A percentile compares a stretch with the other conserved stretches of the same genome.
Conservation (phyloP, 2,113 vertebrate species). For the Holacanthus passer region DNA sequence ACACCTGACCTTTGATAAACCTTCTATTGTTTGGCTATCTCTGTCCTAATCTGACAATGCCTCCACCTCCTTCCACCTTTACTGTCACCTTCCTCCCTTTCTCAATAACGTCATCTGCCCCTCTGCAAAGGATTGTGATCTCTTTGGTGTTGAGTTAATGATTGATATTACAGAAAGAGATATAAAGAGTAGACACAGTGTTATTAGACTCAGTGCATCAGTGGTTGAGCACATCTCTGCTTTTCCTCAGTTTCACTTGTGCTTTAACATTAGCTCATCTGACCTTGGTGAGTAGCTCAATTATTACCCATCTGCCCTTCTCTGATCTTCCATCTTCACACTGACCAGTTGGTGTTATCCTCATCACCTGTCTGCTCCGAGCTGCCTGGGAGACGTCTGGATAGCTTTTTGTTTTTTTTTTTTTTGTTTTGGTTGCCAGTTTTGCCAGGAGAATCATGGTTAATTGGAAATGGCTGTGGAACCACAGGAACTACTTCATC, state of each 20-base stretch:
- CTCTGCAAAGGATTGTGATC: slow-evolving; percentile 27
- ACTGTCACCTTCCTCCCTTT: slow-evolving; percentile 15
- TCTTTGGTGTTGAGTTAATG: slow-evolving; percentile 78
- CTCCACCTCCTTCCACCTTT: slow-evolving; percentile 16
- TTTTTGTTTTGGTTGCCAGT: neutral
- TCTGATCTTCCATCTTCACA: neutral
- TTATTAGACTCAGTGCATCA: neutral
- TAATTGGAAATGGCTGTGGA: slow-evolving; percentile 75
- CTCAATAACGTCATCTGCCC: slow-evolving; percentile 8
- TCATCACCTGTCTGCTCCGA: neutral
- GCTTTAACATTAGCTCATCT: neutral
- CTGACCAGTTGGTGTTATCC: neutral
- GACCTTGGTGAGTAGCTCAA: neutral
- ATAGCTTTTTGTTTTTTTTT: neutral
- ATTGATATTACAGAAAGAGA: slow-evolving; percentile 74
- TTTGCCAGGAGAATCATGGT: slow-evolving; percentile 73
- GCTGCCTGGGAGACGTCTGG: neutral
- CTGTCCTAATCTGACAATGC: neutral
- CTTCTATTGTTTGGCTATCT: slow-evolving; percentile 19
- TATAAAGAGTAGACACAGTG: slow-evolving; percentile 52
- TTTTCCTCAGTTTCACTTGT: slow-evolving; percentile 5
- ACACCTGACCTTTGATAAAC: slow-evolving; percentile 57
- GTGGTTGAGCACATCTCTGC: slow-evolving; percentile 16
- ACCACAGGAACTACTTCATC: slow-evolving; percentile 87
- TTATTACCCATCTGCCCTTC: no score